Evolutionary conservation across 2,797 vertebrate species (phyloP).

Genomic region (Tadarida brasiliensis): DNA sequence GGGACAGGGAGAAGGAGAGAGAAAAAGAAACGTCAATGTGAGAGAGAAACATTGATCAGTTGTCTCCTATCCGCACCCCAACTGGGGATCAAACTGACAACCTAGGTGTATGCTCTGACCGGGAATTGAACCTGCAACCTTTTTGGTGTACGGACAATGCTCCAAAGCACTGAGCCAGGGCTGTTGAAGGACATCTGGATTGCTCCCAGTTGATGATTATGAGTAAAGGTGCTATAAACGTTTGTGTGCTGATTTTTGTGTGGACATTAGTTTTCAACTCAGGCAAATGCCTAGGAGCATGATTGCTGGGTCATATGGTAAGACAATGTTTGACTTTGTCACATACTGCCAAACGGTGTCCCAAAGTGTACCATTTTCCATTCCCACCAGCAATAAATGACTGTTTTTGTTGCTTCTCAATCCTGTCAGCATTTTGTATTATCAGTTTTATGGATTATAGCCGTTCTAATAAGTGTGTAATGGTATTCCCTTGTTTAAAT

Average conservation of each 20-base stretch:
- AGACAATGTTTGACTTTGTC: background rate
- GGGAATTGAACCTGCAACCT: too few species aligned
- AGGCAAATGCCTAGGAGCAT: background rate
- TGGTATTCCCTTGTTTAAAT: background rate
- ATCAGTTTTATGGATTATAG: conserved; percentile 1
- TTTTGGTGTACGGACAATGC: too few species aligned
- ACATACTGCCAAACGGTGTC: background rate
- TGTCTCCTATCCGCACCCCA: too few species aligned
- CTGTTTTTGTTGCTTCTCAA: background rate
- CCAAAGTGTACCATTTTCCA: background rate
- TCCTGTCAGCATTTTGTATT: background rate
- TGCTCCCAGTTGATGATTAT: background rate
- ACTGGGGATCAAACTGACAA: too few species aligned
- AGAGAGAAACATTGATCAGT: too few species aligned
- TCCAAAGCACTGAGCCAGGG: too few species aligned
- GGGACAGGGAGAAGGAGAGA: too few species aligned
- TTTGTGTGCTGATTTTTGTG: background rate
- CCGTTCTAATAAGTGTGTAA: background rate
- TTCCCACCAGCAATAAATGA: background rate
- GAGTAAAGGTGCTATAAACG: background rate
- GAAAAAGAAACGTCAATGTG: too few species aligned
- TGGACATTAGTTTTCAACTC: background rate
- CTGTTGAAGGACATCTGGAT: background rate
- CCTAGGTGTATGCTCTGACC: too few species aligned
- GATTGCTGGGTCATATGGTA: background rate